phyloP scores from a whole-genome alignment of 2,888 invertebrate genomes.

The Ptychoptera contaminata region DNA sequence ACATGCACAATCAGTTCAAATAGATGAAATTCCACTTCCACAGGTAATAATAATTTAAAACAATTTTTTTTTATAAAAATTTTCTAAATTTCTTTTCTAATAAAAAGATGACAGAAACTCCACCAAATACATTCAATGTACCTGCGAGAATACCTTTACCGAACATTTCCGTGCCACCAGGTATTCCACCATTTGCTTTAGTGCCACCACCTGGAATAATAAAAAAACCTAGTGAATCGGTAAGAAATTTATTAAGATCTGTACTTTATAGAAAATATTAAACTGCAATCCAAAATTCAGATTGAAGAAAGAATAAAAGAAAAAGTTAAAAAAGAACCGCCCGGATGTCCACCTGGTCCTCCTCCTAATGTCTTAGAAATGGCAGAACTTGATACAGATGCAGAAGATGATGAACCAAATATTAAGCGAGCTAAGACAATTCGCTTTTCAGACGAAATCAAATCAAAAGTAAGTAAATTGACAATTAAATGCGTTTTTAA shows the following conservation, averaged over 20 bases:
- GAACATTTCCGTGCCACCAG: slow-evolving; percentile 21
- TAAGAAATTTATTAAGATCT: slow-evolving; percentile 9
- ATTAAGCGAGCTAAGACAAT: slow-evolving; percentile 35
- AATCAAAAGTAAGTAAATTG: slow-evolving; percentile 28
- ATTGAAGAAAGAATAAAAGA: slow-evolving; percentile 18
- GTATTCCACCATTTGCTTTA: slow-evolving; percentile 31
- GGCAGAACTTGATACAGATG: slow-evolving; percentile 38
- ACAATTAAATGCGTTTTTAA: background rate
- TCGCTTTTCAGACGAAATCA: slow-evolving; percentile 46
- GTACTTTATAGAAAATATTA: slow-evolving; percentile 27
- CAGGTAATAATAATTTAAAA: slow-evolving; percentile 25
- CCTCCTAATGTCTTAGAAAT: slow-evolving; percentile 58
- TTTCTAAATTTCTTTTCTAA: too few relatives aligned
- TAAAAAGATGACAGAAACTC: slow-evolving; percentile 19
- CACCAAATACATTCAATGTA: slow-evolving; percentile 26
- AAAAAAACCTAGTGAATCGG: slow-evolving; percentile 51
- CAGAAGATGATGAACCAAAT: slow-evolving; percentile 27
- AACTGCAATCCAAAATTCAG: slow-evolving; percentile 7
- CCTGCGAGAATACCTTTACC: slow-evolving; percentile 29
- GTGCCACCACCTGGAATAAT: slow-evolving; percentile 52
- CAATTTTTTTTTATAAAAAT: background rate
- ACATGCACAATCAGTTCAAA: slow-evolving; percentile 85
- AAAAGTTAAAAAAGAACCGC: slow-evolving; percentile 43
- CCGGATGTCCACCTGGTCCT: slow-evolving; percentile 76
- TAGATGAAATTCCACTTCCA: slow-evolving; percentile 91